These are phyloP conservation scores for Phoenicopterus ruber DNA, from an alignment of 2,113 vertebrate genomes.

Conservation along the genomic window DNA sequence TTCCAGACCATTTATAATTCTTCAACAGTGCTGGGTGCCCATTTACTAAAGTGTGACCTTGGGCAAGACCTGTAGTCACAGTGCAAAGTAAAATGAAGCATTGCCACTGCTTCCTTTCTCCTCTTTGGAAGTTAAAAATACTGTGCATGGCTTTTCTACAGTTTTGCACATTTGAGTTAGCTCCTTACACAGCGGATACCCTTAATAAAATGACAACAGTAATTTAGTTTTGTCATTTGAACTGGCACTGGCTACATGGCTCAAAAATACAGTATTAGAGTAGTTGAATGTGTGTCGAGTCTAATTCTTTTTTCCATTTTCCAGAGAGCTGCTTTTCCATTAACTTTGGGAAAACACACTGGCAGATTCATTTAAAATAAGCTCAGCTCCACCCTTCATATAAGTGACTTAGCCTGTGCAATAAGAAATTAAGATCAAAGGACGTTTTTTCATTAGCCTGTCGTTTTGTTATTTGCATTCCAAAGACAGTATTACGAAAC, in stretches of 20 bases:
- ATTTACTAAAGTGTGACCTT: slow-evolving; percentile 84
- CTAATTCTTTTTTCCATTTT: slow-evolving; percentile 99
- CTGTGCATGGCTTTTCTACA: slow-evolving; percentile 85
- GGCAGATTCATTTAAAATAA: slow-evolving; percentile 99
- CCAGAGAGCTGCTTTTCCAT: slow-evolving; percentile 99
- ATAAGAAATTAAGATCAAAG: slow-evolving; percentile 99
- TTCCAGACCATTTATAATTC: slow-evolving; percentile 81
- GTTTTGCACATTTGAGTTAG: slow-evolving; percentile 93
- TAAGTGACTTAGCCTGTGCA: slow-evolving; percentile 91
- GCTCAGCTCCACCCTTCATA: slow-evolving; percentile 93
- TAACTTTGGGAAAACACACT: slow-evolving; percentile 96
- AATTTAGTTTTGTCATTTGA: slow-evolving; percentile 99
- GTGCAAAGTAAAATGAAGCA: slow-evolving; percentile 82
- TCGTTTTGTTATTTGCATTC: slow-evolving; percentile 88
- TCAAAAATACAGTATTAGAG: slow-evolving; percentile 99
- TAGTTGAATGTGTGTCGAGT: slow-evolving; percentile 94
- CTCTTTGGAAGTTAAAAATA: slow-evolving; percentile 84
- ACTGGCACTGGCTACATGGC: slow-evolving; percentile 87
- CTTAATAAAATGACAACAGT: slow-evolving; percentile 99
- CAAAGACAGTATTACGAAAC: slow-evolving; percentile 79
- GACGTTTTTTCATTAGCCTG: slow-evolving; percentile 95
- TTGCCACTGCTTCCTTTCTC: slow-evolving; percentile 75
- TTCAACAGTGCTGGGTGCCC: slow-evolving; percentile 73
- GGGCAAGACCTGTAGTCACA: slow-evolving; percentile 79
- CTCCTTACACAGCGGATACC: slow-evolving; percentile 93